Percentiles rank a stretch among this genome's conserved stretches.
Evolutionary conservation across 2,113 vertebrate genomes (phyloP).

Genomic region (Orientallactaga bullata): DNA sequence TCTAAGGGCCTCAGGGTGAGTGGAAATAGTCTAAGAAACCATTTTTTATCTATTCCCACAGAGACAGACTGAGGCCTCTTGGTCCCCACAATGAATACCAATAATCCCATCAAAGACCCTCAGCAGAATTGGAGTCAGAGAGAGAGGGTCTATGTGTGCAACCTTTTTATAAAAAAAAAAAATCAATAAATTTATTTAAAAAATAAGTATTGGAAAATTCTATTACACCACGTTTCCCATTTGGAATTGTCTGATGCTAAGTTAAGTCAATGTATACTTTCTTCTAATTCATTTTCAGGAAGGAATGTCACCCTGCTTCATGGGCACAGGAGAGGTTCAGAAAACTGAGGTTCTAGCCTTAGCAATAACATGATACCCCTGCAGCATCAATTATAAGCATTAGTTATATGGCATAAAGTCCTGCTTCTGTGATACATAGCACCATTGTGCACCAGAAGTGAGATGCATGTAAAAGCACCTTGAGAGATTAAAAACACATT

Average conservation of each 20-base stretch:
- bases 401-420: slow-evolving; percentile 21
- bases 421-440: neutral
- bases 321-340: neutral
- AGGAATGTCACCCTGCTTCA: neutral
- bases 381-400: neutral
- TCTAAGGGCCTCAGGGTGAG: too few relatives aligned
- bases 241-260: neutral
- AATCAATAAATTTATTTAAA: too few relatives aligned
- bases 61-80: too few relatives aligned
- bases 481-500: slow-evolving; percentile 64
- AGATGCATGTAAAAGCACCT: slow-evolving; percentile 61
- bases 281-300: neutral
- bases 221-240: neutral
- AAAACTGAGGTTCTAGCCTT: neutral
- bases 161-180: too few relatives aligned
- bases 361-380: neutral
- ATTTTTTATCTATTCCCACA: too few relatives aligned
- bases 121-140: too few relatives aligned
- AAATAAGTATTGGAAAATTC: neutral
- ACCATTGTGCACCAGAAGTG: slow-evolving; percentile 23
- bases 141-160: too few relatives aligned
- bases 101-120: too few relatives aligned
- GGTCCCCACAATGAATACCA: too few relatives aligned
- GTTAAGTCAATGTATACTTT: neutral
- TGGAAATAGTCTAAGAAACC: too few relatives aligned